Percentiles rank a stretch among this genome's conserved stretches.
phyloP scores from a whole-genome alignment of 2,888 invertebrate species.

The Phymatocera aterrima region DNA sequence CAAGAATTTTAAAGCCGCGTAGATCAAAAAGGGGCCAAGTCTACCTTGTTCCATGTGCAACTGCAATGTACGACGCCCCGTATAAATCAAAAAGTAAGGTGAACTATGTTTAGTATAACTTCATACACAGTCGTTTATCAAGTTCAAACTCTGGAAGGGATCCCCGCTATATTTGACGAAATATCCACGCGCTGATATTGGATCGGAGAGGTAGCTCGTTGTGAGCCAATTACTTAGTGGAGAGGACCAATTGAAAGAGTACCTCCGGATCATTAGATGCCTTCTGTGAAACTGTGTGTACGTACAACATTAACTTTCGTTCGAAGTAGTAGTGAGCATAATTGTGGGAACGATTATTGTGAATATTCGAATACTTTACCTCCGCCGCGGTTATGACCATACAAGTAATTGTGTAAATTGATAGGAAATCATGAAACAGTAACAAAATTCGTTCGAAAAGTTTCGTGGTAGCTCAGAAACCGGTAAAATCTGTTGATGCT shows the following conservation, averaged over 20 bases:
- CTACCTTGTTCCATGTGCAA: background rate
- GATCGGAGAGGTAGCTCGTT: conserved; percentile 1
- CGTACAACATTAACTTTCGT: too few species aligned
- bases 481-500: too few species aligned
- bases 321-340: background rate
- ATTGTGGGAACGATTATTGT: background rate
- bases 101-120: background rate
- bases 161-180: background rate
- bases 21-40: background rate
- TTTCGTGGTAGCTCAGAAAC: too few species aligned
- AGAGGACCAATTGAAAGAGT: conserved; percentile 24
- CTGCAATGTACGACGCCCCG: too few species aligned
- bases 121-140: background rate
- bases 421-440: too few species aligned
- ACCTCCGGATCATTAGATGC: conserved; percentile 1
- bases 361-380: background rate
- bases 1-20: conserved; percentile 25
- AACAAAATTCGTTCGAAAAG: too few species aligned
- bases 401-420: background rate
- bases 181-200: background rate
- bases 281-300: background rate
- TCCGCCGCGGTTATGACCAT: background rate
- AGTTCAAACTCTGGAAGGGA: background rate
- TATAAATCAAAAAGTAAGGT: background rate
- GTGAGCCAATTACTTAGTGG: background rate